Evolutionary conservation across 2,113 vertebrate genomes (phyloP).

Genomic region (Cottus gobio): DNA sequence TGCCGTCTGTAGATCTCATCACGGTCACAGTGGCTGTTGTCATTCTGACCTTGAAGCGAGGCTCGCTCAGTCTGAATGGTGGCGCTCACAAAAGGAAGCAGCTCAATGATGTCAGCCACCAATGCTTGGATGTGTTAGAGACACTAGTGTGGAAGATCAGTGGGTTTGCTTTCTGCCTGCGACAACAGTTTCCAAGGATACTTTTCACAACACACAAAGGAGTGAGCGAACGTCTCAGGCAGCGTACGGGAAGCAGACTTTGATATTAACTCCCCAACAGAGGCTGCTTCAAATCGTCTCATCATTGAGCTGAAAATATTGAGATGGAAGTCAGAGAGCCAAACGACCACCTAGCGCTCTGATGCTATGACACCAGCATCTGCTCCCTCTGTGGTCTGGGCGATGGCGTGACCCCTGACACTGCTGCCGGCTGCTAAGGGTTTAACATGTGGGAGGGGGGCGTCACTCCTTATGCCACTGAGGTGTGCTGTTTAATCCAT

Average conservation of each 20-base stretch:
- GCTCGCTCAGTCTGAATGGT: slow-evolving; percentile 19
- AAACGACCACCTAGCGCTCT: slow-evolving; percentile 18
- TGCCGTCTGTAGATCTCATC: slow-evolving; percentile 39
- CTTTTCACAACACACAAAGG: slow-evolving; percentile 64
- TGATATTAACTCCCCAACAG: slow-evolving; percentile 51
- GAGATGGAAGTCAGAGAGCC: slow-evolving; percentile 13
- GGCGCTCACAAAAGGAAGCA: slow-evolving; percentile 22
- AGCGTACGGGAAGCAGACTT: slow-evolving; percentile 42
- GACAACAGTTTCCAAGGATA: slow-evolving; percentile 74
- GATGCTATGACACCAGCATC: slow-evolving; percentile 31
- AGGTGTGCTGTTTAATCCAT: slow-evolving; percentile 57
- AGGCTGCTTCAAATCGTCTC: slow-evolving; percentile 44
- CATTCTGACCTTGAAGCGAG: slow-evolving; percentile 65
- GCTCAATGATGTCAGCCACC: slow-evolving; percentile 60
- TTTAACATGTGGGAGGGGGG: neutral
- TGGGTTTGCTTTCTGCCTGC: slow-evolving; percentile 42
- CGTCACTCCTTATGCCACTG: slow-evolving; percentile 5
- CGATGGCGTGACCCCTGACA: slow-evolving; percentile 49
- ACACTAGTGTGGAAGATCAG: slow-evolving; percentile 51
- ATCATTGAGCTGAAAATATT: slow-evolving; percentile 19
- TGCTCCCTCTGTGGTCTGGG: slow-evolving; percentile 47
- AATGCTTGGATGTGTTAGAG: slow-evolving; percentile 43
- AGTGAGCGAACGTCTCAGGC: slow-evolving; percentile 45
- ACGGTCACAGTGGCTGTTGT: slow-evolving; percentile 30
- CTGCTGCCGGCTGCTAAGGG: slow-evolving; percentile 17